Base-by-base conservation (phyloP, 2,797 vertebrate species). In the Glyptemys insculpta region DNA sequence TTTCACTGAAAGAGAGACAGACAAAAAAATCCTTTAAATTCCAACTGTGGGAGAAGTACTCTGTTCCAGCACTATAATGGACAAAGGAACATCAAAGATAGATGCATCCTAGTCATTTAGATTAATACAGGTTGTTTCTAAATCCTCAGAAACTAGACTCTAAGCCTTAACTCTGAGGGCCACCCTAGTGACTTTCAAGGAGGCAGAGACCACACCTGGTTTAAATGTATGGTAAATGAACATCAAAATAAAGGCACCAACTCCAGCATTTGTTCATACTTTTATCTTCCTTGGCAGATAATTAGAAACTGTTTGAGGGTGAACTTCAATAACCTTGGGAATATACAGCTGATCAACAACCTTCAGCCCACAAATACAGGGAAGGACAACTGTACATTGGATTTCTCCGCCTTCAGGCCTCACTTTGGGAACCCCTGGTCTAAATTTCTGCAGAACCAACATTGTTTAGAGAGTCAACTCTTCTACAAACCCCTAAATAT, bases 1-100 rank as follows among this genome's bases (percentile, higher is more conserved):
- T 98, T 97, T 98, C 93, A 94, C 98, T 98, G 80, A 78, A 53
- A 4, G 11, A 7, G 1, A 91, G 8, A 11, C 8, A 83, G 8
- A 12, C 8, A 50, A 54, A 6, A 9, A 41, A 37, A 4, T 14
- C 25, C 80, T 0, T 91, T 81, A 59, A 82, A 95, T 86, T 91
- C 84, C 31, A 82, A 8, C 3, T 44, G 76, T 89, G 90, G 68
- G n/a, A 93, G 79, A 81, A 11, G 8, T 2, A 10, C 25, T 83
- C 52, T 49, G 74, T 23, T 37, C 23, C 1, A 34, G 47, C 95
- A 12, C 49, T 85, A 6, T 83, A 93, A 89, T 0, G 5, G 31
- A 90, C 31, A 44, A 37, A 68, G 9, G 18, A n/a, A 37, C 18
- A 86, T 84, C 76, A 92, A 92, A 94, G 21, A 85, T 0, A 0